phyloP scores from a whole-genome alignment of 30 jellyfish, hydroid and myxozoan genomes.

The Clytia hemisphaerica region DNA sequence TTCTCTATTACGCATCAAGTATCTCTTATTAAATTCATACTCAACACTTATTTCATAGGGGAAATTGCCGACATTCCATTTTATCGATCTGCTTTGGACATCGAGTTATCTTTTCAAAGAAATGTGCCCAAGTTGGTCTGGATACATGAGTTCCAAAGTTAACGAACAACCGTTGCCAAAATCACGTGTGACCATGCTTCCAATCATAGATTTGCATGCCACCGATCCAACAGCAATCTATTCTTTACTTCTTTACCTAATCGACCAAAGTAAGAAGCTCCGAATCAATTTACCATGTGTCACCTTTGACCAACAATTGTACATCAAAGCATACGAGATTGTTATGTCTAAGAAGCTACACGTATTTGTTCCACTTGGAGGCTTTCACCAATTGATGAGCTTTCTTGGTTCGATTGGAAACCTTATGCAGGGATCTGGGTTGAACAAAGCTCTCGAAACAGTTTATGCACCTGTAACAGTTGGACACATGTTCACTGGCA shows the following conservation, averaged over 20 bases:
- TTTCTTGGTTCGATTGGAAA: slow-evolving; percentile 6
- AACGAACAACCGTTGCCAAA: too few relatives aligned
- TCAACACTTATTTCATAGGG: too few relatives aligned
- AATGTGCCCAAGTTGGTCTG: slow-evolving; percentile 4
- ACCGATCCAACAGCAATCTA: too few relatives aligned
- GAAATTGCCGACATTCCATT: too few relatives aligned
- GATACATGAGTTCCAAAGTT: neutral
- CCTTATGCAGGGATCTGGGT: slow-evolving; percentile 5
- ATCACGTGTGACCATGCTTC: too few relatives aligned
- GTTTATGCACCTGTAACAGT: slow-evolving; percentile 16
- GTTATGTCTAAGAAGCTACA: neutral
- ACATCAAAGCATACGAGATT: slow-evolving; percentile 2
- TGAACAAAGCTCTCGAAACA: slow-evolving; percentile 1
- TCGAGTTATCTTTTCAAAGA: neutral
- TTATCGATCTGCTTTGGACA: slow-evolving; percentile 3
- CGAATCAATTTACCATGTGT: neutral
- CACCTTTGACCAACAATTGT: slow-evolving; percentile 1
- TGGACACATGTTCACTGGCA: slow-evolving; percentile 2
- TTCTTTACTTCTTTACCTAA: neutral
- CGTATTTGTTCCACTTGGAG: slow-evolving; percentile 8
- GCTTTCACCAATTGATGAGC: slow-evolving; percentile 3
- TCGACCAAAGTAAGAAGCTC: neutral
- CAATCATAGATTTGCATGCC: too few relatives aligned
- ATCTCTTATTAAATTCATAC: too few relatives aligned
- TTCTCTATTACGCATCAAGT: too few relatives aligned